Percentiles rank a stretch among this genome's conserved stretches.
phyloP scores from a whole-genome alignment of 2,888 invertebrate genomes.

The Odiellus spinosus region DNA sequence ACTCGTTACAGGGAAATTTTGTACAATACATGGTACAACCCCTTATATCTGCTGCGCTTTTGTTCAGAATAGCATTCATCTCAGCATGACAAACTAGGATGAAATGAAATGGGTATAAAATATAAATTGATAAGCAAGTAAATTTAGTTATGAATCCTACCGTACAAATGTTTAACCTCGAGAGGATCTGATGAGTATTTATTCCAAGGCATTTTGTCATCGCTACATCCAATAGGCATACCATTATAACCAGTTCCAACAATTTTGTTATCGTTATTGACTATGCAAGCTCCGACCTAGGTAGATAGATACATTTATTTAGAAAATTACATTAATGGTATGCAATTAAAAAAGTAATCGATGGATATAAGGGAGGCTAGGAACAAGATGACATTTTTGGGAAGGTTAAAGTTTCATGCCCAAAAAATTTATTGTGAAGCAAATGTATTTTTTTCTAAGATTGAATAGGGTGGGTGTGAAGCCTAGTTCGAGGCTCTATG shows the following conservation, averaged over 20 bases:
- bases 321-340: too few species aligned
- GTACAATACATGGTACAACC: conserved; percentile 73
- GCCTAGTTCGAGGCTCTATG: too few species aligned
- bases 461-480: too few species aligned
- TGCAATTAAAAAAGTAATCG: too few species aligned
- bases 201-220: conserved; percentile 79
- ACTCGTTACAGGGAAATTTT: conserved; percentile 92
- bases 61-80: conserved; percentile 89
- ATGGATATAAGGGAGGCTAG: too few species aligned
- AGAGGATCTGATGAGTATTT: conserved; percentile 44
- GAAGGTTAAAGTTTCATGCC: too few species aligned
- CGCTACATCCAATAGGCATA: conserved; percentile 76
- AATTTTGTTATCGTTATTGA: conserved; percentile 67
- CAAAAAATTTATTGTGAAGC: too few species aligned
- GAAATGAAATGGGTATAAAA: conserved; percentile 26
- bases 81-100: conserved; percentile 96
- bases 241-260: conserved; percentile 95
- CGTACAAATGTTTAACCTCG: conserved; percentile 69
- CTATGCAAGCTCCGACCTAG: conserved; percentile 72
- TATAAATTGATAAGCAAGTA: too few species aligned
- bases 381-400: too few species aligned
- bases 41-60: conserved; percentile 56
- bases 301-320: too few species aligned
- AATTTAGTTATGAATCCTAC: too few species aligned
- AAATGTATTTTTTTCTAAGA: too few species aligned